These are phyloP conservation scores for Ptychoptera contaminata DNA, from an alignment of 2,888 invertebrate species.

Conservation along the genomic window DNA sequence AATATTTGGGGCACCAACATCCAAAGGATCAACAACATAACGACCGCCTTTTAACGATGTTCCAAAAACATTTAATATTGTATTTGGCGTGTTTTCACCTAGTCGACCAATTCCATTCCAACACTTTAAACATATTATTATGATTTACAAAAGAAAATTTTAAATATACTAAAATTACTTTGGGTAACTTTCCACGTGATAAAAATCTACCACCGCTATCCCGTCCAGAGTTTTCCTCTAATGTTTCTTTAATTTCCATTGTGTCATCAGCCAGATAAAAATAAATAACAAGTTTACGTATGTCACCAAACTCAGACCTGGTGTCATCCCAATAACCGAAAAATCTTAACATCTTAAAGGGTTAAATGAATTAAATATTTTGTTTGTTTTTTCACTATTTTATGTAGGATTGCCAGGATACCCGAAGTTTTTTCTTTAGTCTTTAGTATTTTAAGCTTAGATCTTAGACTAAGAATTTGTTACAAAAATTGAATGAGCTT, in stretches of 20 bases:
- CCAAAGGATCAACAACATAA: constrained; percentile 40
- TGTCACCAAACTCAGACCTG: constrained; percentile 54
- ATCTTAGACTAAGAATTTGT: too few species aligned
- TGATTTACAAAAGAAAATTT: not conserved
- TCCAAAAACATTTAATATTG: constrained; percentile 47
- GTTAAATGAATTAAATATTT: constrained; percentile 16
- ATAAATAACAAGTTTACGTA: constrained; percentile 63
- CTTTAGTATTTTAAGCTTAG: too few species aligned
- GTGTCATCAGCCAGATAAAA: constrained; percentile 81
- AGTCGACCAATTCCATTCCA: constrained; percentile 24
- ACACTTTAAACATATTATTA: constrained; percentile 8
- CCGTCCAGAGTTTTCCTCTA: constrained; percentile 49
- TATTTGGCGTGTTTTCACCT: constrained; percentile 35
- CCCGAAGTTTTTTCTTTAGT: too few species aligned
- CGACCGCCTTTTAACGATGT: constrained; percentile 35
- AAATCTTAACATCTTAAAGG: constrained; percentile 41
- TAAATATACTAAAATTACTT: constrained; percentile 39
- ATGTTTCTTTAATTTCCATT: constrained; percentile 68
- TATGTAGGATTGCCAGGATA: too few species aligned
- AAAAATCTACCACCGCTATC: constrained; percentile 59
- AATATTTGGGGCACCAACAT: constrained; percentile 32
- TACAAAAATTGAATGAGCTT: too few species aligned
- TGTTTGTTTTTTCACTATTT: too few species aligned
- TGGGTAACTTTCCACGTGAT: constrained; percentile 59
- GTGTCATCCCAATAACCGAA: constrained; percentile 84